Percentiles rank a stretch among this genome's conserved stretches.
Conservation (phyloP, 1,140 invertebrate genomes). For the Thaumatotibia leucotreta region DNA sequence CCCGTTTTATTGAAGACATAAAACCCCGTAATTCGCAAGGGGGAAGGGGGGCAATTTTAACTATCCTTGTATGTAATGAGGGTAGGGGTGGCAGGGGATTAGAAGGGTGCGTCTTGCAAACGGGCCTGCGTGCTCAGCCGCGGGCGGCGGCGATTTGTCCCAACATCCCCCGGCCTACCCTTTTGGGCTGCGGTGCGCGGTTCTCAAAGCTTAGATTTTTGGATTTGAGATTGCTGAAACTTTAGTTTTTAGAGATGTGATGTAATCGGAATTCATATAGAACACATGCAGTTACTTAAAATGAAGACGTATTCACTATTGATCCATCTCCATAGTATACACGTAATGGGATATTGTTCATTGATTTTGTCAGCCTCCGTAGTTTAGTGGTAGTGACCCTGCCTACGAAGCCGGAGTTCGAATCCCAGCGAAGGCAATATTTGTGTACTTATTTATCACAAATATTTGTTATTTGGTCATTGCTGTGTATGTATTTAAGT, state of each 20-base stretch:
- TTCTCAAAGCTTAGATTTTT: slow-evolving; percentile 36
- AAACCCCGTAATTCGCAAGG: slow-evolving; percentile 49
- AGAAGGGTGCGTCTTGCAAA: slow-evolving; percentile 71
- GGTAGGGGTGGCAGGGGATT: slow-evolving; percentile 42
- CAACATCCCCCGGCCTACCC: slow-evolving; percentile 47
- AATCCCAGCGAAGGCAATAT: too few relatives aligned
- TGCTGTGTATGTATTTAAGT: too few relatives aligned
- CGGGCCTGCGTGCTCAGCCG: slow-evolving; percentile 63
- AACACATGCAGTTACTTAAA: too few relatives aligned
- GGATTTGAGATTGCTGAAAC: not conserved
- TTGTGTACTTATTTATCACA: too few relatives aligned
- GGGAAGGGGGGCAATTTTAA: slow-evolving; percentile 48
- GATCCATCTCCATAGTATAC: too few relatives aligned
- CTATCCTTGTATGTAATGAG: slow-evolving; percentile 67
- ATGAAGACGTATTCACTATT: too few relatives aligned
- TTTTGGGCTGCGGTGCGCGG: slow-evolving; percentile 22
- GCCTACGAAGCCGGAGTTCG: too few relatives aligned
- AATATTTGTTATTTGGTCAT: too few relatives aligned
- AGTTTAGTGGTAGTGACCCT: too few relatives aligned
- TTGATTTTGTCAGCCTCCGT: too few relatives aligned
- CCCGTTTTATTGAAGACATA: slow-evolving; percentile 68
- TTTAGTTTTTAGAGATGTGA: not conserved
- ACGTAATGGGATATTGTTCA: too few relatives aligned
- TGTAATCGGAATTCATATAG: not conserved
- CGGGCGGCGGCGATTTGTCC: slow-evolving; percentile 66